phyloP scores from a whole-genome alignment of 2,113 vertebrate species.

The Platysteira castanea region DNA sequence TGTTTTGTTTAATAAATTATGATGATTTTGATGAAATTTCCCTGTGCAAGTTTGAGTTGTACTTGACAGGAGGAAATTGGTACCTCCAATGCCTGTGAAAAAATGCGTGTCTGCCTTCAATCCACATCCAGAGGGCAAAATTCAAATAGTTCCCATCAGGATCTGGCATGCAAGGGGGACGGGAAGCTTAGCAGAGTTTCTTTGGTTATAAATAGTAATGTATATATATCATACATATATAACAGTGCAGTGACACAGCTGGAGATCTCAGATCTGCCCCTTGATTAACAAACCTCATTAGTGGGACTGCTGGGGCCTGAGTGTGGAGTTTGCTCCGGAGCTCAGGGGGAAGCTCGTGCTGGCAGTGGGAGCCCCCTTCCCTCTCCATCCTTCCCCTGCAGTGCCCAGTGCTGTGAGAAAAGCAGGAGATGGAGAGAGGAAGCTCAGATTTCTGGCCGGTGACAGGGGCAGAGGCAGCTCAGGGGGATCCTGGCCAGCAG shows the following conservation, averaged over 20 bases:
- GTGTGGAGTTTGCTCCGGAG: neutral
- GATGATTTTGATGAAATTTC: neutral
- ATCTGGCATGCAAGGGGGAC: neutral
- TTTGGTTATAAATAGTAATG: neutral
- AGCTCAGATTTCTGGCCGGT: neutral
- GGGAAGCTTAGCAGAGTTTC: neutral
- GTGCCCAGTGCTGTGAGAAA: neutral
- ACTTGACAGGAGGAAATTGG: neutral
- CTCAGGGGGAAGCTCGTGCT: neutral
- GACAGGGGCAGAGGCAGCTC: slow-evolving; percentile 14
- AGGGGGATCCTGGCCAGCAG: slow-evolving; percentile 59
- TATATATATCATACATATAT: neutral
- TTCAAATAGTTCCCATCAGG: neutral
- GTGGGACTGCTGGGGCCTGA: neutral
- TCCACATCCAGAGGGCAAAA: neutral
- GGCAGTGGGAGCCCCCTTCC: neutral
- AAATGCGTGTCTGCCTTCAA: neutral
- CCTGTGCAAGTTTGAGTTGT: neutral
- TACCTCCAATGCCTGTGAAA: neutral
- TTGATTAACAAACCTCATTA: neutral
- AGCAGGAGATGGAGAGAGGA: neutral
- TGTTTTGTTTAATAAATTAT: neutral
- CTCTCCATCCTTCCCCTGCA: neutral
- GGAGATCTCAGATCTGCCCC: neutral
- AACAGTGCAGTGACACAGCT: neutral